Evolutionary conservation across 2,888 invertebrate species (phyloP), one percentile per base, ranked within the genome.

Genomic region (Parapristionchus giblindavisi): DNA sequence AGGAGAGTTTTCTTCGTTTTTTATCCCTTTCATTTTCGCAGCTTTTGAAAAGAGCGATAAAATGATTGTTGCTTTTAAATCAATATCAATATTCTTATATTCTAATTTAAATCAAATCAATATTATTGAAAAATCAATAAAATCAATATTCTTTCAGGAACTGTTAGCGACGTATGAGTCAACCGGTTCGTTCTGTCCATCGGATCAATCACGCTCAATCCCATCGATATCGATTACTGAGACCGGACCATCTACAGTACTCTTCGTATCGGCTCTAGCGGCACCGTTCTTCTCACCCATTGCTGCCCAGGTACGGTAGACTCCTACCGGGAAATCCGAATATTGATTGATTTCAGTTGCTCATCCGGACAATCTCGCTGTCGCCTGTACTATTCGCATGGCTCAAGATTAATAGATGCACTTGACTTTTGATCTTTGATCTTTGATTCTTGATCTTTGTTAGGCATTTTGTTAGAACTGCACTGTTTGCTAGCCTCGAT

Each of bases 161-260:
- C 65, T 65, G 17, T 48, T 65, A 43, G 27, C 65, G 21, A 32
- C 43, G 43, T 65, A 48, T n/a, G 43, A 29, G 17, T 48, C 65
- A 8, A 32, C 34, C 17, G 5, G 14, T 14, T 3, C 14, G 6
- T 48, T 65, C 65, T 27, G 32, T n/a, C 48, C 65, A 1, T 6
- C n/a, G 5, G 61, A 61, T 24, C 38, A 61, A 40, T 38, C 6
- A 24, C 36, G 24, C 38, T 24, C 1, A 40, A 38, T 61, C 38
- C 38, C 36, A 17, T 3, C 61, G 6, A 61, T 61, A n/a, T 17
- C 21, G 6, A 61, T 61, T 36, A 68, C 51, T n/a, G 74, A 79
- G 52, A 84, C 82, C 1, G 77, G 82, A 8, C 79, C 83, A 24
- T 79, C 85, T 1, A 81, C 84, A 1, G 24, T 82, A 1, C 77